Evolutionary conservation across 2,888 invertebrate species (phyloP).

Genomic region (Eupithecia vulgata): DNA sequence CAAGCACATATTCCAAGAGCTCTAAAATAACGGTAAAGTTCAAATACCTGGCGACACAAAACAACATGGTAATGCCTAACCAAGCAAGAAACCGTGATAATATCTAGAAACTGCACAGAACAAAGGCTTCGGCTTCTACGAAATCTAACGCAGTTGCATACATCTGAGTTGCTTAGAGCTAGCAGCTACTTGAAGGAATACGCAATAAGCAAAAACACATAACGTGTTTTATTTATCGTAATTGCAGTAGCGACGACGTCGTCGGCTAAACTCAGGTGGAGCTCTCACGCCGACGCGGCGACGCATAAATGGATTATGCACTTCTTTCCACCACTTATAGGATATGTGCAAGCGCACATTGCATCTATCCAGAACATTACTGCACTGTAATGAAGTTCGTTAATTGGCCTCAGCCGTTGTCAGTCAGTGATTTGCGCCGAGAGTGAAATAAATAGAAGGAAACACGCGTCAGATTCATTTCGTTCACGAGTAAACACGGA

Average conservation of each 20-base stretch:
- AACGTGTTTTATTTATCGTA: conserved; percentile 59
- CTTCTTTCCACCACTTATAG: conserved; percentile 8
- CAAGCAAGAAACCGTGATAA: conserved; percentile 34
- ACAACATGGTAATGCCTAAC: conserved; percentile 18
- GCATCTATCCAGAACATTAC: background rate
- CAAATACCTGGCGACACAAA: conserved; percentile 3
- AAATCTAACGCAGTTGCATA: conserved; percentile 45
- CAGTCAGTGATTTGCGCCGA: conserved; percentile 17
- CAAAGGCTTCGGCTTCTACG: conserved; percentile 39
- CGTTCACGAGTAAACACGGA: conserved; percentile 14
- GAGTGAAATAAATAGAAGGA: conserved; percentile 28
- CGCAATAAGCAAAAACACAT: conserved; percentile 57
- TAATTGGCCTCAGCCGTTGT: conserved; percentile 10
- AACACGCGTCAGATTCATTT: conserved; percentile 11
- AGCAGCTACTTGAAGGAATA: conserved; percentile 46
- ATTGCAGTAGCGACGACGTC: conserved; percentile 53
- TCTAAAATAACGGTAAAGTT: conserved; percentile 13
- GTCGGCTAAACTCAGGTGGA: conserved; percentile 58
- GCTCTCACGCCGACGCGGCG: conserved; percentile 64
- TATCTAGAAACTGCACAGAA: conserved; percentile 36
- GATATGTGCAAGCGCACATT: background rate
- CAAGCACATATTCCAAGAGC: background rate
- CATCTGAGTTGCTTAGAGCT: conserved; percentile 38
- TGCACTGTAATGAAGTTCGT: conserved; percentile 8
- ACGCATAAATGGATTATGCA: conserved; percentile 52